Evolutionary conservation across 2,797 vertebrate genomes (phyloP).

Genomic region (Pangasius mekongensis): DNA sequence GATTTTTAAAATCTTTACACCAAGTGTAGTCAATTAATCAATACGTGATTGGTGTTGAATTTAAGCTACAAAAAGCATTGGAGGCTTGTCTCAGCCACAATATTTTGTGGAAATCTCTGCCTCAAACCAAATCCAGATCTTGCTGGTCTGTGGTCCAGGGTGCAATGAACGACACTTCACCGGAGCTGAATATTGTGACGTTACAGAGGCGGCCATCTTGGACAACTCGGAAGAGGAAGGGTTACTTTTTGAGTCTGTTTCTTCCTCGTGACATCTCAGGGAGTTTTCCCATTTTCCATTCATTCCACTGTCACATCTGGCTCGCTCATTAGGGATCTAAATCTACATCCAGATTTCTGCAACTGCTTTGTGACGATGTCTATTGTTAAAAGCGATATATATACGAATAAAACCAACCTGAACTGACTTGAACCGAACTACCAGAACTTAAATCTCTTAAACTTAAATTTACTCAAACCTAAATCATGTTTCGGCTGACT

Average conservation of each 20-base stretch:
- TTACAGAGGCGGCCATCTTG: not conserved
- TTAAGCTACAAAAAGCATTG: not conserved
- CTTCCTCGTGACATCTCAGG: not conserved
- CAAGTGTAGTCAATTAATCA: too few species aligned
- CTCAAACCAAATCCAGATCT: not conserved
- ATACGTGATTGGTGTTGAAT: not conserved
- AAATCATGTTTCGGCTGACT: not conserved
- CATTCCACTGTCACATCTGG: not conserved
- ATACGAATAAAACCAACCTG: not conserved
- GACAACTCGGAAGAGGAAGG: not conserved
- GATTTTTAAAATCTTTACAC: not conserved
- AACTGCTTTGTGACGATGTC: not conserved
- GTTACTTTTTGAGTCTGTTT: not conserved
- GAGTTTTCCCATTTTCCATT: not conserved
- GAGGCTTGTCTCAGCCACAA: not conserved
- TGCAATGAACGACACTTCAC: not conserved
- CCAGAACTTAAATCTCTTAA: not conserved
- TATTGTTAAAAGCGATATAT: not conserved
- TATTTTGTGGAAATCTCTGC: not conserved
- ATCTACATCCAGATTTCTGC: not conserved
- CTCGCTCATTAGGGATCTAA: not conserved
- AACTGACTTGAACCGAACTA: not conserved
- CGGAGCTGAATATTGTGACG: not conserved
- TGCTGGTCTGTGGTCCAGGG: not conserved
- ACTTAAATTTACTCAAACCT: not conserved